phyloP scores from a whole-genome alignment of 2,113 vertebrate genomes.

The Mungos mungo region DNA sequence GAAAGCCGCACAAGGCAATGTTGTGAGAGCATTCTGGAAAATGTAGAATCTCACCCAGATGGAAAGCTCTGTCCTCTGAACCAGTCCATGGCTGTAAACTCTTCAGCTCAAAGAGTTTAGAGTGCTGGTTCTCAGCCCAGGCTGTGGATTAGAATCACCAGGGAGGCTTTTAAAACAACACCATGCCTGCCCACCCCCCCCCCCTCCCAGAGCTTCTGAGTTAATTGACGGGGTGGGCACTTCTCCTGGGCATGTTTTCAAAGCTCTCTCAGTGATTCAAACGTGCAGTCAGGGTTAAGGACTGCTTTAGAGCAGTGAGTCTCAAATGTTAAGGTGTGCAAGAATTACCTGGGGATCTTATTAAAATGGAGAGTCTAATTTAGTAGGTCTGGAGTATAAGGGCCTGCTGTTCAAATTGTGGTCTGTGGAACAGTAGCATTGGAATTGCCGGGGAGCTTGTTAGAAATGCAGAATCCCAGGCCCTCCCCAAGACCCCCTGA shows the following conservation, averaged over 20 bases:
- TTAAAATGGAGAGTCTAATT: background rate
- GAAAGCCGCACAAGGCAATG: background rate
- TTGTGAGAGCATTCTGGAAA: background rate
- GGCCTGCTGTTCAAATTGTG: background rate
- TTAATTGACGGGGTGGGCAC: background rate
- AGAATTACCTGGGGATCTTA: background rate
- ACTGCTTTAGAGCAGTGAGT: background rate
- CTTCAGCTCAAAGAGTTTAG: background rate
- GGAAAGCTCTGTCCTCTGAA: background rate
- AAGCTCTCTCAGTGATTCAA: background rate
- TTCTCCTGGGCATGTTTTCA: background rate
- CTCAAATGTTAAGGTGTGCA: background rate
- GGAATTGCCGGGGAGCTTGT: background rate
- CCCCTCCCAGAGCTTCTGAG: background rate
- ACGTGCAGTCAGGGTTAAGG: background rate
- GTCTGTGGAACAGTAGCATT: background rate
- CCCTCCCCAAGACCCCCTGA: background rate
- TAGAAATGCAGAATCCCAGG: background rate
- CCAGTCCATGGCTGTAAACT: no score
- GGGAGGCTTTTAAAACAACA: background rate
- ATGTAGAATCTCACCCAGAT: background rate
- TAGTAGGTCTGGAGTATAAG: background rate
- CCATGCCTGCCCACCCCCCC: background rate
- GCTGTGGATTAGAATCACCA: background rate
- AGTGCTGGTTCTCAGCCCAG: background rate